Evolutionary conservation across 2,888 invertebrate genomes (phyloP).

Genomic region (Terebella lapidaria): DNA sequence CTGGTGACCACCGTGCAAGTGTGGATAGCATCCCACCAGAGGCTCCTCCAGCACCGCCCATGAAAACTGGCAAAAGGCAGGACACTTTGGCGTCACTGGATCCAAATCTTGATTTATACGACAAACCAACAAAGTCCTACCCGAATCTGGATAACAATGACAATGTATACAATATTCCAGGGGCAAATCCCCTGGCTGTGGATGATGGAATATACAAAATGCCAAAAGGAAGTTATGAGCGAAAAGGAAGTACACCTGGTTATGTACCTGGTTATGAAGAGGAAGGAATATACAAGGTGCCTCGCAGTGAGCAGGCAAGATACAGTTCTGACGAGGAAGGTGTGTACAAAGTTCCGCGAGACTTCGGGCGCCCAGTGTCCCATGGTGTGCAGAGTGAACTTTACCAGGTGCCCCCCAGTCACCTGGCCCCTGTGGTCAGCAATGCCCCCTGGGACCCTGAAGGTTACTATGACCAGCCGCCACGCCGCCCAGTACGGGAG

Average conservation of each 20-base stretch:
- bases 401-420: conserved; percentile 3
- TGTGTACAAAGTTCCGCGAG: neutral
- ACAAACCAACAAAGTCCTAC: conserved; percentile 5
- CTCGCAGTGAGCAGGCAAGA: too few relatives aligned
- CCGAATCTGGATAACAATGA: conserved; percentile 2
- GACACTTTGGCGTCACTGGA: neutral
- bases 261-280: neutral
- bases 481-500: neutral
- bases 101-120: conserved; percentile 3
- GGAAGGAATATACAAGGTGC: neutral
- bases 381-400: neutral
- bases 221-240: neutral
- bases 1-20: conserved; percentile 25
- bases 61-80: conserved; percentile 11
- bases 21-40: conserved; percentile 43
- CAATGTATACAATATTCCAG: conserved; percentile 3
- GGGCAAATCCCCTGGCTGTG: neutral
- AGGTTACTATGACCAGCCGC: too few relatives aligned
- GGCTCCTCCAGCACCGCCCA: conserved; percentile 37
- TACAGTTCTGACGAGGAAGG: conserved; percentile 1
- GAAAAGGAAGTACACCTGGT: too few relatives aligned
- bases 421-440: neutral
- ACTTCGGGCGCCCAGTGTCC: neutral
- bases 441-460: too few relatives aligned
- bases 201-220: neutral